A percentile compares a stretch with the other conserved stretches of the same genome.
These are phyloP conservation scores for Corydoras sp. DNA, from an alignment of 2,113 vertebrate species.

Conservation along the genomic window DNA sequence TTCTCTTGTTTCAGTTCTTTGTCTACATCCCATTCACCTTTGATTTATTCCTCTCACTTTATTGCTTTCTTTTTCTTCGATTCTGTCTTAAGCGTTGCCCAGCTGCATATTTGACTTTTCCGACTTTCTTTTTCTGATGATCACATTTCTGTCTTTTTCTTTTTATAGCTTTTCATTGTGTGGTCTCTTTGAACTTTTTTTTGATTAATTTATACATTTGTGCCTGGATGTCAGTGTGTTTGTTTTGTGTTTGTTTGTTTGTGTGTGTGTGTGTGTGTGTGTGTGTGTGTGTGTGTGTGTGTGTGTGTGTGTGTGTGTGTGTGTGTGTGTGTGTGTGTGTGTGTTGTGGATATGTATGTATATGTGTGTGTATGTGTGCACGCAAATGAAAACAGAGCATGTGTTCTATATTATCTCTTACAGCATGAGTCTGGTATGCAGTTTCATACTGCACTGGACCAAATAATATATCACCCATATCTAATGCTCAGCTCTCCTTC, in stretches of 20 bases:
- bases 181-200: not conserved
- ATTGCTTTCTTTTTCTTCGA: not conserved
- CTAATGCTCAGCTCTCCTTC: conserved; percentile 21
- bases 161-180: not conserved
- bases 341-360: conserved; percentile 17
- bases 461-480: conserved; percentile 43
- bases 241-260: conserved; percentile 24
- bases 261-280: conserved; percentile 21
- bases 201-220: not conserved
- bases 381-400: conserved; percentile 35
- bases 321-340: conserved; percentile 30
- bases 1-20: not conserved
- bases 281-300: not conserved
- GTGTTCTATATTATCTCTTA: conserved; percentile 46
- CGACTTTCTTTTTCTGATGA: not conserved
- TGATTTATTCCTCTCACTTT: not conserved
- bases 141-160: not conserved
- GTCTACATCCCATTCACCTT: not conserved
- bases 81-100: not conserved
- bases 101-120: not conserved
- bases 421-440: conserved; percentile 46
- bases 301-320: conserved; percentile 13
- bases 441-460: conserved; percentile 35
- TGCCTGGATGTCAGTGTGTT: conserved; percentile 10
- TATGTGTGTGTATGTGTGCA: conserved; percentile 28